Evolutionary conservation across 2,888 invertebrate species (phyloP).

Genomic region (Thecocarcelia acutangulata): DNA sequence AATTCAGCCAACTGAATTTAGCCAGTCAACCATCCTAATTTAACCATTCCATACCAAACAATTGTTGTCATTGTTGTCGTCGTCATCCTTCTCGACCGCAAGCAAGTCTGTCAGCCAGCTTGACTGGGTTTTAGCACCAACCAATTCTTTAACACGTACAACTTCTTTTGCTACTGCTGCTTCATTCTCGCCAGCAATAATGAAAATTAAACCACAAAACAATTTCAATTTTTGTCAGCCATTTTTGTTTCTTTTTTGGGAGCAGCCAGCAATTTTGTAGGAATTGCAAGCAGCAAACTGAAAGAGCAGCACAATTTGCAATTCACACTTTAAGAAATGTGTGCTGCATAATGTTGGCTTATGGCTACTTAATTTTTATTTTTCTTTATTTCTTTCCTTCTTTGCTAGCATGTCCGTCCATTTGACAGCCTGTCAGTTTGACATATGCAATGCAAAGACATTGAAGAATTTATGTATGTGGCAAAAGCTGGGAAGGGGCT

Average conservation of each 20-base stretch:
- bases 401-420: constrained; percentile 15
- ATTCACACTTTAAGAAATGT: constrained; percentile 66
- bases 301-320: constrained; percentile 56
- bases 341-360: constrained; percentile 17
- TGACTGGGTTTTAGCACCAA: constrained; percentile 39
- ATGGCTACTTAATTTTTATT: background rate
- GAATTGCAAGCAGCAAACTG: background rate
- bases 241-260: constrained; percentile 61
- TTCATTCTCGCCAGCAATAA: constrained; percentile 33
- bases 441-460: constrained; percentile 65
- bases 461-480: constrained; percentile 68
- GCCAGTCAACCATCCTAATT: constrained; percentile 64
- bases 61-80: constrained; percentile 20
- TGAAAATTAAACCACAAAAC: constrained; percentile 65
- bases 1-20: no score
- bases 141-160: constrained; percentile 30
- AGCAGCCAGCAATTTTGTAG: constrained; percentile 25
- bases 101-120: constrained; percentile 61
- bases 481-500: constrained; percentile 31
- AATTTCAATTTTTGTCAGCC: constrained; percentile 68
- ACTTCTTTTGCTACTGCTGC: background rate
- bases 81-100: constrained; percentile 50
- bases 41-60: constrained; percentile 43
- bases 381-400: background rate
- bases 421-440: constrained; percentile 62